Percentiles rank a stretch among this genome's conserved stretches.
These are phyloP conservation scores for Anoplopoma fimbria DNA, from an alignment of 2,113 vertebrate species.

Conservation along the genomic window DNA sequence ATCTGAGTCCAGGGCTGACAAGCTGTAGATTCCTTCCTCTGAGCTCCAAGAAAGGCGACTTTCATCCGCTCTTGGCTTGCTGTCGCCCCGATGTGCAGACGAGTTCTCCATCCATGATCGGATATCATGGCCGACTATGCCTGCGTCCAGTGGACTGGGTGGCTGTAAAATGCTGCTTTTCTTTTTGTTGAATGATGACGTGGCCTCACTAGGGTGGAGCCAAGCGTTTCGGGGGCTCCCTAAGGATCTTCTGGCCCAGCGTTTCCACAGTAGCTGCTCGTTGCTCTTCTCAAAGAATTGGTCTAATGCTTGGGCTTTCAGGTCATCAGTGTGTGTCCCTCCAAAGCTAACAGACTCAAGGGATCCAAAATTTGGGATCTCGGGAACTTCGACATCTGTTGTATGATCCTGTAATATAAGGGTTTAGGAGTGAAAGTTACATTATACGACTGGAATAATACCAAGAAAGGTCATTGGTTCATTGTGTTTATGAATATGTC, in stretches of 20 bases:
- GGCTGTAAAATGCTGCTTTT: conserved; percentile 27
- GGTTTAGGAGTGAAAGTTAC: neutral
- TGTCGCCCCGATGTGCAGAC: neutral
- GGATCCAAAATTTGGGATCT: conserved; percentile 51
- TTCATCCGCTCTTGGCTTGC: conserved; percentile 11
- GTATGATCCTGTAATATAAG: conserved; percentile 39
- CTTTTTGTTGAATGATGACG: conserved; percentile 1
- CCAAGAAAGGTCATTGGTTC: neutral
- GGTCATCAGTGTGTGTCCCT: neutral
- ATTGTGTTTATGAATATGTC: neutral
- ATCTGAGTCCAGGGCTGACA: conserved; percentile 71
- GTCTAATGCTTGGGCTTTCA: conserved; percentile 42
- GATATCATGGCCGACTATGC: conserved; percentile 43
- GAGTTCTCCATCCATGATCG: conserved; percentile 55
- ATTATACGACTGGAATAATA: neutral
- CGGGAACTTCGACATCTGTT: neutral
- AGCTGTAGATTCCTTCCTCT: conserved; percentile 66
- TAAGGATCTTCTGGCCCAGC: conserved; percentile 52
- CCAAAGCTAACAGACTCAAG: conserved; percentile 22
- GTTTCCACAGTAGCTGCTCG: conserved; percentile 66
- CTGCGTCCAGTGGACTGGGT: conserved; percentile 41
- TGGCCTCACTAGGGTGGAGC: neutral
- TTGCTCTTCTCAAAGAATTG: conserved; percentile 46
- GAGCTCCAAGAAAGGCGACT: conserved; percentile 63
- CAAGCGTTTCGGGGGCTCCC: neutral